These are phyloP conservation scores for Halisarca cf. caerulea DNA, from an alignment of 37 sponge, comb jelly and placozoan genomes.

Conservation along the genomic window DNA sequence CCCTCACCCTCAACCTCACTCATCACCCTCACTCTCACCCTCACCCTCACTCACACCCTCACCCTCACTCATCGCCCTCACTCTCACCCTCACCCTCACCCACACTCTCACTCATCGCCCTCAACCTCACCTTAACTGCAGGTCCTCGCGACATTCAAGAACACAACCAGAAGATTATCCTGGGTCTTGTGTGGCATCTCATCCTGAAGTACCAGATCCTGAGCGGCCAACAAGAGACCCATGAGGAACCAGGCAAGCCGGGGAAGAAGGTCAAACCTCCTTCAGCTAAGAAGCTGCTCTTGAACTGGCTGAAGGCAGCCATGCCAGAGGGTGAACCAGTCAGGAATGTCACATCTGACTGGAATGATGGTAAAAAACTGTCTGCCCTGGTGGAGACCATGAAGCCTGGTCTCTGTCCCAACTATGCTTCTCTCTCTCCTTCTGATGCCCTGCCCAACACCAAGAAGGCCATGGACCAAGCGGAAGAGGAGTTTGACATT, in stretches of 20 bases:
- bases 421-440: conserved; percentile 62
- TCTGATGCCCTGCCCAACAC: conserved; percentile 56
- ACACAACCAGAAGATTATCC: conserved; percentile 18
- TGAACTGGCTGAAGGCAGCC: conserved; percentile 61
- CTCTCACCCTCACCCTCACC: too few relatives aligned
- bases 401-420: conserved; percentile 79
- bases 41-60: too few relatives aligned
- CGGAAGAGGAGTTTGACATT: conserved; percentile 70
- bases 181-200: conserved; percentile 16
- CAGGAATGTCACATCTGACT: conserved; percentile 36
- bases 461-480: conserved; percentile 67
- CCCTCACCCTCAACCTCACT: too few relatives aligned
- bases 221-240: background rate
- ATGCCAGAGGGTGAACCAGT: conserved; percentile 44
- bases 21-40: too few relatives aligned
- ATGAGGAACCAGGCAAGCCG: background rate
- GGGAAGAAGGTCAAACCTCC: conserved; percentile 2
- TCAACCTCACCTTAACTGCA: background rate
- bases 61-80: too few relatives aligned
- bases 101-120: background rate
- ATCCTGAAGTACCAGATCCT: conserved; percentile 19
- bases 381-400: conserved; percentile 72
- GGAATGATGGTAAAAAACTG: conserved; percentile 78
- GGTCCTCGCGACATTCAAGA: background rate
- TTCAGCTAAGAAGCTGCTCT: conserved; percentile 74